These are phyloP conservation scores for Drosophila anceps DNA, from an alignment of 2,888 invertebrate genomes.

Conservation along the genomic window DNA sequence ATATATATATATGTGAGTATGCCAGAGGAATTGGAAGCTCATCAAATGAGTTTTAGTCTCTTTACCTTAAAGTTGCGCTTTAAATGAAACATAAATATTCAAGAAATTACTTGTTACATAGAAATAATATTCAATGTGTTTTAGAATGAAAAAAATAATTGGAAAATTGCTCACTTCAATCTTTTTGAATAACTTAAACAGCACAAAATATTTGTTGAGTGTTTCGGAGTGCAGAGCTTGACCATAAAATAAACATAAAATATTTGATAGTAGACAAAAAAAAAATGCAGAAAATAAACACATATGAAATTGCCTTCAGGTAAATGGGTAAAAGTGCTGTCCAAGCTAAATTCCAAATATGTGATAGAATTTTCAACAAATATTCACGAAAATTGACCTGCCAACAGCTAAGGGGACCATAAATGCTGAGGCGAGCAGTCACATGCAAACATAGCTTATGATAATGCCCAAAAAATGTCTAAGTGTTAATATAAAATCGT, in stretches of 20 bases:
- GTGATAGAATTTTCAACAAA: constrained; percentile 38
- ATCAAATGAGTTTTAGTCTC: neutral
- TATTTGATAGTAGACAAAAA: constrained; percentile 25
- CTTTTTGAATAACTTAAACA: constrained; percentile 40
- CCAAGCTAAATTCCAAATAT: constrained; percentile 49
- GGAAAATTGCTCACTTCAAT: constrained; percentile 2
- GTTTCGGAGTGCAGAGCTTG: constrained; percentile 17
- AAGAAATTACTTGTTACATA: neutral
- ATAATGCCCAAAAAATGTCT: constrained; percentile 47
- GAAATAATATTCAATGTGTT: neutral
- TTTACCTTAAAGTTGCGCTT: neutral
- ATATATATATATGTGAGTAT: neutral
- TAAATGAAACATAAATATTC: neutral
- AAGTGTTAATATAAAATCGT: constrained; percentile 61
- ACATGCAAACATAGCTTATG: constrained; percentile 49
- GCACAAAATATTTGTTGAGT: constrained; percentile 34
- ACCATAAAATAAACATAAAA: constrained; percentile 52
- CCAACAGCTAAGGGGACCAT: constrained; percentile 40
- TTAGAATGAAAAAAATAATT: constrained; percentile 2
- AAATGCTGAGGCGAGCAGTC: constrained; percentile 34
- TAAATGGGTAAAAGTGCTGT: constrained; percentile 36
- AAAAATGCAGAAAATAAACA: constrained; percentile 36
- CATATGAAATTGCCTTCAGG: constrained; percentile 51
- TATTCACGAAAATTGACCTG: constrained; percentile 45
- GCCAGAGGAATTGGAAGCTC: no score